These are phyloP conservation scores for Orchestes rusci DNA, from an alignment of 2,888 invertebrate genomes.

Conservation along the genomic window DNA sequence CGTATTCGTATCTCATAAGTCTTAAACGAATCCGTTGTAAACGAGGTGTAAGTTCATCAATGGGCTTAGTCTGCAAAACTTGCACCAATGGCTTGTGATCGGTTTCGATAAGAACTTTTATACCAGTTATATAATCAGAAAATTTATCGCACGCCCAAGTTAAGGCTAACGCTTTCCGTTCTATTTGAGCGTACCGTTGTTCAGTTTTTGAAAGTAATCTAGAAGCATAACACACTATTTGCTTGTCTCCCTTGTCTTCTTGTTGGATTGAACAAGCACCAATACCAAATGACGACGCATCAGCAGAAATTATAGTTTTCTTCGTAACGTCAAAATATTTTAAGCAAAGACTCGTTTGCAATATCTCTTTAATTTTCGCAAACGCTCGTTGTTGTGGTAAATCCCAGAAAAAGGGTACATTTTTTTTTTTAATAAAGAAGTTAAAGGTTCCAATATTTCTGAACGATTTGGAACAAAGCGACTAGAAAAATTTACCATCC, in stretches of 20 bases:
- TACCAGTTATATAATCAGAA: constrained; percentile 13
- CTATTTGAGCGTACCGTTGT: no score
- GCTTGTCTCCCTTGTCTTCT: constrained; percentile 16
- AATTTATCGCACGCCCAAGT: constrained; percentile 33
- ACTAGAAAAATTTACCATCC: no score
- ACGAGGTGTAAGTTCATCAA: no score
- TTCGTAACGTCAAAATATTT: constrained; percentile 31
- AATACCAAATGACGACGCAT: constrained; percentile 3
- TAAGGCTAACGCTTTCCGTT: constrained; percentile 38
- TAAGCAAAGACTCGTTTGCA: constrained; percentile 28
- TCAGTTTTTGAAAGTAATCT: constrained; percentile 31
- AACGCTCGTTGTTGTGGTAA: constrained; percentile 24
- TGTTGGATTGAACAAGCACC: constrained; percentile 25
- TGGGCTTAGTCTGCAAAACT: no score
- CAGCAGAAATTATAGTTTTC: constrained; percentile 8
- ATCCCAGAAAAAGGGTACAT: neutral
- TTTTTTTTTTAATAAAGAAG: no score
- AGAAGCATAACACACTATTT: constrained; percentile 36
- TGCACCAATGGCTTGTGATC: no score
- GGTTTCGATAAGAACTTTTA: constrained; percentile 27
- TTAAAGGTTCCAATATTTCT: constrained; percentile 12
- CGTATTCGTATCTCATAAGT: constrained; percentile 21
- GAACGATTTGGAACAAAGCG: no score
- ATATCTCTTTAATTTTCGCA: constrained; percentile 1
- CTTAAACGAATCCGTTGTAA: no score